Base-by-base conservation (phyloP, 2,888 invertebrate species). In the Latrodectus elegans region DNA sequence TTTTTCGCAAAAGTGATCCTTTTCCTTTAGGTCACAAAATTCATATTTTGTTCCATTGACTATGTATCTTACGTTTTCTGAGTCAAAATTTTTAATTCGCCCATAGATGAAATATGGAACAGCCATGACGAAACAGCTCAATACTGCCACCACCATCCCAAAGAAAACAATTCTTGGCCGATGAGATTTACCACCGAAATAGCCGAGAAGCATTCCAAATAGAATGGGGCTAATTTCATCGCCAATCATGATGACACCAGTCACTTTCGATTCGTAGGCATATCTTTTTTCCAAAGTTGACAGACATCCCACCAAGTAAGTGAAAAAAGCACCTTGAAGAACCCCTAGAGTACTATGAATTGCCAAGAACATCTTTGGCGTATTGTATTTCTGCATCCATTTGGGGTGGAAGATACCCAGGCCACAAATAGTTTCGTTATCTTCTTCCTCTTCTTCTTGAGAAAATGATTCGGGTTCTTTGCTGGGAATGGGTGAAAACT, bases 91-190 rank as follows among this genome's bases (percentile, higher is more conserved):
- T 22, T 67, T 67, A 10, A 81, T 81, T 8, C 89, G 88, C 3
- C 90, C 90, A 55, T 89, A 90, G 10, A 90, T 87, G 52, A 90
- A 89, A 51, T 89, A 90, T 1, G 90, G 90, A 49, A 88, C 17
- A 0, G 90, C 75, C 72, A 84, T 89, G 9, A 90, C 26, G 67
- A 89, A 90, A 65, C 90, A 90, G 26, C 89, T 80, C 10, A 90
- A 0, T 9, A 88, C 89, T 15, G 71, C 83, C 11, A 90, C 51
- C 26, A 90, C 3, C 88, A 89, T 88, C 15, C 90, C 89, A 15
- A 76, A 14, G 4, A 81, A 85, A 15, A 90, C 88, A 73, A 87
- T 67, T 60, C 88, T 68, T 2, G 90, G 89, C 64, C 90, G 60
- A 65, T 90, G 89, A 11, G 87, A 83, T 70, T 88, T 89, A 0